Base-by-base conservation (phyloP, 2,797 vertebrate species). In the Gouania willdenowi region DNA sequence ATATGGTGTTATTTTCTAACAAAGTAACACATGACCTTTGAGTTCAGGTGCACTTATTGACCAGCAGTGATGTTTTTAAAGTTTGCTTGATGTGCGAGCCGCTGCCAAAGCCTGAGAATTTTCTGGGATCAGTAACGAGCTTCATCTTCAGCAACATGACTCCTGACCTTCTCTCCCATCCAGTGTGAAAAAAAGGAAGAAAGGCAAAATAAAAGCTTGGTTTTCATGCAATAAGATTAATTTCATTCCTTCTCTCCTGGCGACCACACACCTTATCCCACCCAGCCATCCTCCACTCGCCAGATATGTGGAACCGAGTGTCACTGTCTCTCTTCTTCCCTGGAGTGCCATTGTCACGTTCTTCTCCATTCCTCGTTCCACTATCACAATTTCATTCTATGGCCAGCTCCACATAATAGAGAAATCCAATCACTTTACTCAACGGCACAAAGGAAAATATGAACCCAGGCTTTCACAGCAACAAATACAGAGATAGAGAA, bases 141-240 rank as follows among this genome's bases (percentile, higher is more conserved):
- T 46, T 55, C 3, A 38, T 64, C 61, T 52, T 24, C 35, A 11
- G 24, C 20, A 51, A 41, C 62, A 60, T 35, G 53, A 69, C 58
- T 58, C 43, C 17, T 63, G 62, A 66, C 67, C 77, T 58, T 63
- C 42, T 66, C 13, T 18, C 27, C 36, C 45, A 31, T 6, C 13
- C 1, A n/a, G 13, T 5, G 18, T 8, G 23, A 23, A 8, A 23
- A 36, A 14, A 40, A n/a, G n/a, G n/a, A n/a, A n/a, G n/a, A n/a
- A n/a, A n/a, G n/a, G n/a, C n/a, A n/a, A 52, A 37, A 25, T 37
- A 34, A 22, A 20, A 14, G n/a, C 28, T 51, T 5, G 49, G 24
- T 59, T 58, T 49, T 75, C 57, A 48, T 68, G 48, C 70, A 70
- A 73, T 75, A 65, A 68, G 60, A 79, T 62, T 64, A 53, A 73